Evolutionary conservation across 2,113 vertebrate species (phyloP).

Genomic region (Grantiella picta): DNA sequence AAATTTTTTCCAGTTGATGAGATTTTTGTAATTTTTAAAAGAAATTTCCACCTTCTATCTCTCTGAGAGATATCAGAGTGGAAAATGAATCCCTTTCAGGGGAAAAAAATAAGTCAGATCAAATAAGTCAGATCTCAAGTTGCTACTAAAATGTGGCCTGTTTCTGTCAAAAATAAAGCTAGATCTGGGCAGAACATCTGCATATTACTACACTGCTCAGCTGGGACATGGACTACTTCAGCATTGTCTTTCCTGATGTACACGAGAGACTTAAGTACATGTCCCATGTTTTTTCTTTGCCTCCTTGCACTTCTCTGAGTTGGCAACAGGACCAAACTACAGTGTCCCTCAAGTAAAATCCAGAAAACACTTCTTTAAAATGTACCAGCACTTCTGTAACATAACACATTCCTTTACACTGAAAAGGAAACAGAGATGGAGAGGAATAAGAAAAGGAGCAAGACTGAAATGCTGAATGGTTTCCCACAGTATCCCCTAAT

Average conservation of each 20-base stretch:
- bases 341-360: not conserved
- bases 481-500: not conserved
- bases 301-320: not conserved
- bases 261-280: not conserved
- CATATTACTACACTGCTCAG: not conserved
- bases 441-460: not conserved
- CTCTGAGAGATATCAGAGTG: not conserved
- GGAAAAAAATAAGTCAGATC: not conserved
- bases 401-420: not conserved
- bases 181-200: not conserved
- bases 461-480: not conserved
- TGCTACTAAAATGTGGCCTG: not conserved
- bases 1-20: not conserved
- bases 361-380: not conserved
- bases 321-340: not conserved
- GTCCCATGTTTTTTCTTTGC: not conserved
- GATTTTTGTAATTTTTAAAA: not conserved
- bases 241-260: not conserved
- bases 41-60: not conserved
- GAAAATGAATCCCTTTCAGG: not conserved
- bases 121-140: not conserved
- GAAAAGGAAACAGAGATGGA: not conserved
- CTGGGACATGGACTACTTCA: not conserved
- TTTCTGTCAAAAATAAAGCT: not conserved
- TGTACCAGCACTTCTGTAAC: not conserved